A percentile compares a stretch with the other conserved stretches of the same genome.
Evolutionary conservation across 1,140 invertebrate genomes (phyloP).

Genomic region (Heterodera schachtii): DNA sequence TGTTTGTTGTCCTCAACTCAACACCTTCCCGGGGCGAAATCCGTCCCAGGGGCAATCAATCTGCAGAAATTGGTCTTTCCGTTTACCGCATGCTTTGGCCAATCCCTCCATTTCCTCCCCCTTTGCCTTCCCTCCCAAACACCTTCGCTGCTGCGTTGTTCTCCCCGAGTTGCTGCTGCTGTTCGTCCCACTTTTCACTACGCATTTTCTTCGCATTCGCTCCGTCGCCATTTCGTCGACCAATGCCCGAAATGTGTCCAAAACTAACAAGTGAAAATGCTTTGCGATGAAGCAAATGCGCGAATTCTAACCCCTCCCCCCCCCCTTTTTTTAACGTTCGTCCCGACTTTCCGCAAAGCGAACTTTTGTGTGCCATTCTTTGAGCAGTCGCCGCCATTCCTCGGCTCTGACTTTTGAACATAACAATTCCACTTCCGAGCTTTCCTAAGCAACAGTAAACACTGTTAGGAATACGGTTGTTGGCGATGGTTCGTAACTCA

Average conservation of each 20-base stretch:
- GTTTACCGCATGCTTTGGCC: too few relatives aligned
- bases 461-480: background rate
- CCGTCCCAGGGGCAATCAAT: too few relatives aligned
- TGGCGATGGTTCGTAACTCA: too few relatives aligned
- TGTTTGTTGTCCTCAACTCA: background rate
- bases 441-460: constrained; percentile 2
- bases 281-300: background rate
- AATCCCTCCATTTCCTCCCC: too few relatives aligned
- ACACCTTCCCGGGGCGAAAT: too few relatives aligned
- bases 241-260: constrained; percentile 3
- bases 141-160: too few relatives aligned
- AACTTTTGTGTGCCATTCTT: constrained; percentile 19
- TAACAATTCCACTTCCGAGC: constrained; percentile 21
- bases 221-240: constrained; percentile 12
- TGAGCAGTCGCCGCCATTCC: constrained; percentile 22
- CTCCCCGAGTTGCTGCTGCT: too few relatives aligned
- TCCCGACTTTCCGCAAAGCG: constrained; percentile 23
- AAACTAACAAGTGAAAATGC: background rate
- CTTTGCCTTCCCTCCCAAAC: too few relatives aligned
- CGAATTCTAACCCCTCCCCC: background rate
- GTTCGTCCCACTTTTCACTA: constrained; percentile 16
- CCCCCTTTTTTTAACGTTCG: constrained; percentile 7
- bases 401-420: constrained; percentile 15
- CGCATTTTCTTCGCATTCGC: constrained; percentile 23
- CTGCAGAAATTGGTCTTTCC: too few relatives aligned